phyloP scores from a whole-genome alignment of 2,797 vertebrate species.

The Momotus momota region DNA sequence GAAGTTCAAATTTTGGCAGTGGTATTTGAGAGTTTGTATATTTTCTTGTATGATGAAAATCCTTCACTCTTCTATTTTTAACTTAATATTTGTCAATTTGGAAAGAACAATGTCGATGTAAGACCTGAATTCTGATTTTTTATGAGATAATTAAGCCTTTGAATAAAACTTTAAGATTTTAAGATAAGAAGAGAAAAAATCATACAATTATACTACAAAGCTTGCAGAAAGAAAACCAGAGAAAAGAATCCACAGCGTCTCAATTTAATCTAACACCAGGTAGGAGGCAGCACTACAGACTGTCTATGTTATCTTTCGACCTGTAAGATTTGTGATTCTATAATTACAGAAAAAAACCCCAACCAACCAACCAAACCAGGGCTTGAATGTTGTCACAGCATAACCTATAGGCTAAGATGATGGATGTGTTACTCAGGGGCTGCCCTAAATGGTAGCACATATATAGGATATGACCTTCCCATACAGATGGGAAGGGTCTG shows the following conservation, averaged over 20 bases:
- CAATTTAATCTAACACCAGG: neutral
- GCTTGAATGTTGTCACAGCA: neutral
- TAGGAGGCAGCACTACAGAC: neutral
- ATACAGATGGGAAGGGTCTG: neutral
- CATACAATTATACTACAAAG: neutral
- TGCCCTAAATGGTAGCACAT: neutral
- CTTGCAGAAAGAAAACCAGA: neutral
- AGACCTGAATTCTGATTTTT: neutral
- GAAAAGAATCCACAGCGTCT: neutral
- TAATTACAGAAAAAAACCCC: neutral
- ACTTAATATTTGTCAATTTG: neutral
- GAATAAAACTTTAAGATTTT: neutral
- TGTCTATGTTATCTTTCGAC: neutral
- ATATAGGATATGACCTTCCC: neutral
- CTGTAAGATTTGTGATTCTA: neutral
- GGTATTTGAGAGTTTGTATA: neutral
- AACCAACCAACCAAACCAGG: neutral
- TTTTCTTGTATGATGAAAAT: neutral
- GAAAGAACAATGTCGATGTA: neutral
- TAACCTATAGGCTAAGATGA: neutral
- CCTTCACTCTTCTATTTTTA: neutral
- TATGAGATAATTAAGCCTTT: neutral
- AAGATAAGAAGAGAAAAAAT: neutral
- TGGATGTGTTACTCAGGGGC: neutral
- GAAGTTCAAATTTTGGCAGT: neutral